Conservation (phyloP, 2,797 vertebrate genomes). For the Buceros bicornis region DNA sequence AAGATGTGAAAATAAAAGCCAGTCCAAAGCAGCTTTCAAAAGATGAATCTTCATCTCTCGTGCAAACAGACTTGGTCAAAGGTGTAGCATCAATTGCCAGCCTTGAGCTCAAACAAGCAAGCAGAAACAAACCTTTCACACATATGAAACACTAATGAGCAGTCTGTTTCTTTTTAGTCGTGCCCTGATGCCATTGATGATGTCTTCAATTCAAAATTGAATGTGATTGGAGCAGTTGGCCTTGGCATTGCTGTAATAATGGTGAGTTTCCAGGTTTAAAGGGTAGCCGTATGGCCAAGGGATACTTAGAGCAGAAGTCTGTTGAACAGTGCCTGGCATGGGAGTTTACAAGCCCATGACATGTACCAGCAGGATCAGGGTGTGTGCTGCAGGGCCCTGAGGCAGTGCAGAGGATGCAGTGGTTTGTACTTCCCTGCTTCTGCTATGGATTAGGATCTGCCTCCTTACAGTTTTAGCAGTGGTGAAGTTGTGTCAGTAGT, state of each 20-base stretch:
- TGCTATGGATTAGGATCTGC: neutral
- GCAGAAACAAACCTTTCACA: neutral
- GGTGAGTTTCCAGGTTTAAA: slow-evolving; percentile 81
- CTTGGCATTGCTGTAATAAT: slow-evolving; percentile 91
- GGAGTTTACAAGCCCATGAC: neutral
- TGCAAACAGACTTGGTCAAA: neutral
- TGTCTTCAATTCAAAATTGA: slow-evolving; percentile 91
- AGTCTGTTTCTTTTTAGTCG: slow-evolving; percentile 74
- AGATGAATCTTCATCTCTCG: neutral
- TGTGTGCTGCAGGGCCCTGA: neutral
- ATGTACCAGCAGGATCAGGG: neutral
- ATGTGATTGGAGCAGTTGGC: slow-evolving; percentile 92
- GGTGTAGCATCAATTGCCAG: neutral
- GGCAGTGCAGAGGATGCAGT: neutral
- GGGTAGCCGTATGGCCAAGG: neutral
- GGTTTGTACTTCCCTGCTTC: neutral
- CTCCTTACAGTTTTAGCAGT: neutral
- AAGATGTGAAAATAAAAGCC: neutral
- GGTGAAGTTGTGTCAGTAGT: neutral
- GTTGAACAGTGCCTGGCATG: neutral
- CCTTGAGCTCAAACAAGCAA: neutral
- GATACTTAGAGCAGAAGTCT: neutral
- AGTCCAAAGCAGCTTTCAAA: neutral
- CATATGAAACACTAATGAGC: neutral
- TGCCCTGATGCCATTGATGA: slow-evolving; percentile 89